Conservation (phyloP, 2,888 invertebrate genomes). For the Eumacrocentrus americanus region DNA sequence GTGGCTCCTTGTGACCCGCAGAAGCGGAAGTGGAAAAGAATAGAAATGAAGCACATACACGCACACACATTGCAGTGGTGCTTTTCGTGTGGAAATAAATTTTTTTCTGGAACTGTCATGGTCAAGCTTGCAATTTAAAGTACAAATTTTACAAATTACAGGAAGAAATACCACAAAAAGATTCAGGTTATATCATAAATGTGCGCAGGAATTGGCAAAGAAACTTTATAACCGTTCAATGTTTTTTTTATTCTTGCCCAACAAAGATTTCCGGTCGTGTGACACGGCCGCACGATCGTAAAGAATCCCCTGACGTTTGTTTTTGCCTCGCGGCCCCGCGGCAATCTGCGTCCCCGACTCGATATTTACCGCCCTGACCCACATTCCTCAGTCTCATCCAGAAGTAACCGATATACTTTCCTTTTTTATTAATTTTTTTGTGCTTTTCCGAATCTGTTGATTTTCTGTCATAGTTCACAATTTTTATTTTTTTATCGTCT, state of each 20-base stretch:
- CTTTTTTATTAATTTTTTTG: neutral
- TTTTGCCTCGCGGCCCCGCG: constrained; percentile 10
- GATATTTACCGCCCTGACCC: constrained; percentile 14
- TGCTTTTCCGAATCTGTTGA: neutral
- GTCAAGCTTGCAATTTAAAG: neutral
- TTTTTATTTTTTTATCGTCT: constrained; percentile 1
- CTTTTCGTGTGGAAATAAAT: neutral
- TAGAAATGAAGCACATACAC: constrained; percentile 16
- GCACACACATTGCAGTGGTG: neutral
- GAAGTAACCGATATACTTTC: neutral
- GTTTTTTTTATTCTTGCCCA: neutral
- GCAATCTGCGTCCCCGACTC: constrained; percentile 17
- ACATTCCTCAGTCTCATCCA: constrained; percentile 4
- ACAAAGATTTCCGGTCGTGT: neutral
- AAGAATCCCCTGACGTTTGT: constrained; percentile 33
- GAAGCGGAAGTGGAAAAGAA: constrained; percentile 27
- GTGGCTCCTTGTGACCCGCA: constrained; percentile 4
- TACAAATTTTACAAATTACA: neutral
- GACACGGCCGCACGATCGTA: constrained; percentile 32
- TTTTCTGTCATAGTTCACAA: neutral
- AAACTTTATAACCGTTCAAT: too few species aligned
- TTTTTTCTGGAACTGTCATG: neutral
- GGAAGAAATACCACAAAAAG: too few species aligned
- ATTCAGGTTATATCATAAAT: neutral
- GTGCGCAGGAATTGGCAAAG: too few species aligned